Percentiles rank a stretch among this genome's conserved stretches.
Conservation (phyloP, 2,797 vertebrate genomes). For the Cuculus canorus region DNA sequence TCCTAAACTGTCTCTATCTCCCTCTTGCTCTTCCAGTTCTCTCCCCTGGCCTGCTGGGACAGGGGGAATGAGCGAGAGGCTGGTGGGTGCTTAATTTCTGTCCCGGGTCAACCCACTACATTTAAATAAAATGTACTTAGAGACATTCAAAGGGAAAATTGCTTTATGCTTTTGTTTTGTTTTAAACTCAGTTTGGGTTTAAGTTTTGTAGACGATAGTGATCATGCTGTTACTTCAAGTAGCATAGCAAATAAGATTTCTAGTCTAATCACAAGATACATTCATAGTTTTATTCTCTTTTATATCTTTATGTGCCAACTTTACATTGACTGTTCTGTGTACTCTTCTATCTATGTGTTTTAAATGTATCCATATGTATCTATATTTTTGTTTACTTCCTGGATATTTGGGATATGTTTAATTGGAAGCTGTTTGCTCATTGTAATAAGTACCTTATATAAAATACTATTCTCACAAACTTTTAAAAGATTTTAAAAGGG, state of each 20-base stretch:
- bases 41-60: background rate
- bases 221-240: background rate
- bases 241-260: background rate
- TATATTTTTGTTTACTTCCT: background rate
- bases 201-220: background rate
- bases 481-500: background rate
- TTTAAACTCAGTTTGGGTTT: background rate
- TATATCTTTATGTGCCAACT: background rate
- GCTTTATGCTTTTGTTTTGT: background rate
- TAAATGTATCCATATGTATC: background rate
- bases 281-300: background rate
- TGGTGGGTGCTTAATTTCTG: background rate
- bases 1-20: background rate
- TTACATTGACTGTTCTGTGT: background rate
- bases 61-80: rapidly evolving
- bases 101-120: background rate
- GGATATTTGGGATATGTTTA: background rate
- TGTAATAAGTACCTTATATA: background rate
- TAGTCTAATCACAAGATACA: background rate
- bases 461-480: background rate
- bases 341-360: background rate
- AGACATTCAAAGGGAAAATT: background rate
- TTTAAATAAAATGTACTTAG: background rate
- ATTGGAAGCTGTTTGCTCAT: background rate
- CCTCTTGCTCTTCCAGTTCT: rapidly evolving